Evolutionary conservation across 2,888 invertebrate genomes (phyloP).

Genomic region (Mactromeris polynyma): DNA sequence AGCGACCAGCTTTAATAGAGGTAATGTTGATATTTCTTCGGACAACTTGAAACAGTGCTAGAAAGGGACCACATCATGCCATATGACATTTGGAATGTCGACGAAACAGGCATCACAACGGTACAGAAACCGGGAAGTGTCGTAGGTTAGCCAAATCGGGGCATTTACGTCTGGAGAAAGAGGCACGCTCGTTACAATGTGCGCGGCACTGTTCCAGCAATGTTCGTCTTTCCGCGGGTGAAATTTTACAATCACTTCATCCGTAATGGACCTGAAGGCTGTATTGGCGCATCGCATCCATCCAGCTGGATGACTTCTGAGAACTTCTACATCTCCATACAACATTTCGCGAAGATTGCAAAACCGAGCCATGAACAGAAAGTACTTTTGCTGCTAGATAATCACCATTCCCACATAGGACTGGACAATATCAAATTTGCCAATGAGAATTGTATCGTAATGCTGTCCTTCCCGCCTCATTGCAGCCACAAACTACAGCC

Average conservation of each 20-base stretch:
- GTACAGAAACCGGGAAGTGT: too few species aligned
- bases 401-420: conserved; percentile 79
- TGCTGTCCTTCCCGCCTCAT: conserved; percentile 86
- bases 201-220: conserved; percentile 44
- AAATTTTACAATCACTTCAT: too few species aligned
- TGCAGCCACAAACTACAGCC: conserved; percentile 88
- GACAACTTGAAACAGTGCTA: too few species aligned
- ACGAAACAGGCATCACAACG: too few species aligned
- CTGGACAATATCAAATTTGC: conserved; percentile 78
- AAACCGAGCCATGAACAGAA: conserved; percentile 75
- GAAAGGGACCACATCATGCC: too few species aligned
- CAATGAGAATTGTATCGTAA: conserved; percentile 84
- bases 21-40: too few species aligned
- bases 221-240: conserved; percentile 62
- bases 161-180: conserved; percentile 59
- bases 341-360: conserved; percentile 79
- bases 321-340: conserved; percentile 75
- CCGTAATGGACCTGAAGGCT: conserved; percentile 44
- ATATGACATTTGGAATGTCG: too few species aligned
- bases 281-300: conserved; percentile 52
- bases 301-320: conserved; percentile 81
- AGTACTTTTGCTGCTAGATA: conserved; percentile 79
- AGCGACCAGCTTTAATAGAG: too few species aligned
- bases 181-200: conserved; percentile 57
- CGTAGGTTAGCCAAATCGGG: too few species aligned